Conservation (phyloP, 2,888 invertebrate species). For the Aphelenchoides bicaudatus region DNA sequence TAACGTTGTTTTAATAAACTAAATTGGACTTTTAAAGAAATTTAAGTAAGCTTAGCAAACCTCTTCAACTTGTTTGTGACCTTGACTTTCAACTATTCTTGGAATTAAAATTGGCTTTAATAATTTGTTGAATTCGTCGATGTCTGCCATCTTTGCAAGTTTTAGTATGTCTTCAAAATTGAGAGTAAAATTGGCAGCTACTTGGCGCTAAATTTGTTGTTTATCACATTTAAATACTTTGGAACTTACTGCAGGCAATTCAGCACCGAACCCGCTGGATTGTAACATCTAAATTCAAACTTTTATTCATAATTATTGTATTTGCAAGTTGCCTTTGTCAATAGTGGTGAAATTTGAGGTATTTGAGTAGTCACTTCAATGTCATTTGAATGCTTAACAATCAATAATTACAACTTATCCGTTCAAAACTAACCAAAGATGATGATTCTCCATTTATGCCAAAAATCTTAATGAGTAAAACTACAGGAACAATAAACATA, state of each 20-base stretch:
- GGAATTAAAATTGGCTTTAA: conserved; percentile 51
- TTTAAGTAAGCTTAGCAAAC: conserved; percentile 4
- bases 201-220: background rate
- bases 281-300: no score
- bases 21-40: background rate
- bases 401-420: no score
- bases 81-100: conserved; percentile 49
- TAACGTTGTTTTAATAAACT: conserved; percentile 5
- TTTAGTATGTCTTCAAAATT: conserved; percentile 19
- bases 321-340: no score
- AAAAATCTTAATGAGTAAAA: no score
- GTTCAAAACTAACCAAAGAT: no score
- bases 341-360: no score
- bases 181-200: conserved; percentile 13
- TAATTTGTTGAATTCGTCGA: conserved; percentile 37
- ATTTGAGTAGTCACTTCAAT: no score
- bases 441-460: no score
- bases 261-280: background rate
- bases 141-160: conserved; percentile 28
- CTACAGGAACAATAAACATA: no score
- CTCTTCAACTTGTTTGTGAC: conserved; percentile 49
- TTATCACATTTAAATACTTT: background rate
- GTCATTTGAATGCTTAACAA: no score
- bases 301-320: no score
- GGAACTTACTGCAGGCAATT: background rate